A percentile compares a stretch with the other conserved stretches of the same genome.
phyloP scores from a whole-genome alignment of 2,888 invertebrate genomes.

The Elgonia sp. region DNA sequence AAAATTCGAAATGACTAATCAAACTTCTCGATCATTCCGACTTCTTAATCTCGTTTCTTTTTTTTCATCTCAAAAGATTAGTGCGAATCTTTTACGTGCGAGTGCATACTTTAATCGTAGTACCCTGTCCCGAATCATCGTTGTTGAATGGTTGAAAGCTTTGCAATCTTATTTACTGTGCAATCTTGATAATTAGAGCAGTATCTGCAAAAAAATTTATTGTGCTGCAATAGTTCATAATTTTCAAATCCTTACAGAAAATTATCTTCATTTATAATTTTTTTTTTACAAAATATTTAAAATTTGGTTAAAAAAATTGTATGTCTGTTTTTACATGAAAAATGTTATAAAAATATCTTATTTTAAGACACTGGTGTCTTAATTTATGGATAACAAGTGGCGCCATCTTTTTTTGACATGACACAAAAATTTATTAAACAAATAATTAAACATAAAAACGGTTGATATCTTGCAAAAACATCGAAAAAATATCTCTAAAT shows the following conservation, averaged over 20 bases:
- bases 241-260: no score
- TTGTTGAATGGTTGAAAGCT: conserved; percentile 65
- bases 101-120: conserved; percentile 62
- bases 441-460: no score
- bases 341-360: no score
- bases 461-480: not conserved
- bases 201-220: conserved; percentile 7
- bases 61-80: conserved; percentile 72
- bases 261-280: no score
- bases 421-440: no score
- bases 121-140: conserved; percentile 49
- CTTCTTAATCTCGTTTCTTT: conserved; percentile 34
- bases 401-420: no score
- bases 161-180: conserved; percentile 77
- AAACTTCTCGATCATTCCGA: conserved; percentile 53
- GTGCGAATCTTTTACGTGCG: conserved; percentile 78
- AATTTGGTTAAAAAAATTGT: no score
- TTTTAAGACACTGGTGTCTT: no score
- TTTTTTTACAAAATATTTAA: no score
- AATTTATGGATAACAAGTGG: no score
- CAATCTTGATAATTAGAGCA: conserved; percentile 80
- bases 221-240: not conserved
- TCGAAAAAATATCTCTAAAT: not conserved
- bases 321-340: no score
- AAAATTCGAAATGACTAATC: conserved; percentile 53